Evolutionary conservation across 2,888 invertebrate species (phyloP).

Genomic region (Ecdyonurus torrentis): DNA sequence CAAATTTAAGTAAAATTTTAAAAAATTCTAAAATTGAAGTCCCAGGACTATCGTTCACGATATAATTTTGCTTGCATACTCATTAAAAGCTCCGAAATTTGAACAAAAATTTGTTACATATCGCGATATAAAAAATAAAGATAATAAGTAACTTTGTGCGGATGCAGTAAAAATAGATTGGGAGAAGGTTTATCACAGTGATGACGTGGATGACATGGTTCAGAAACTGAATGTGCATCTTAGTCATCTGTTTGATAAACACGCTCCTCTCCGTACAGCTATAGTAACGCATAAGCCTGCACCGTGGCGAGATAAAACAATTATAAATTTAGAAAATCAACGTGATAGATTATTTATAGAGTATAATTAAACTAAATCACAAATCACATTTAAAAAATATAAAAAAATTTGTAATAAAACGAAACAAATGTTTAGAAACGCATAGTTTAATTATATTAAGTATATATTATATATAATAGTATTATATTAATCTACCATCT

Average conservation of each 20-base stretch:
- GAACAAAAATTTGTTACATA: background rate
- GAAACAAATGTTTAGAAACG: background rate
- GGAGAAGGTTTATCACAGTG: background rate
- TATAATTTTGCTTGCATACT: background rate
- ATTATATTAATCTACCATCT: background rate
- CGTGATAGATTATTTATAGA: background rate
- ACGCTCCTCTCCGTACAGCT: background rate
- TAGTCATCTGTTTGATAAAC: background rate
- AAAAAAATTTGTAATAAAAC: background rate
- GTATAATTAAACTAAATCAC: background rate
- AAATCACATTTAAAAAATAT: background rate
- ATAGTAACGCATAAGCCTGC: background rate
- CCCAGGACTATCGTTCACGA: background rate
- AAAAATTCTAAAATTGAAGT: background rate
- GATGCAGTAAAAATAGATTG: background rate
- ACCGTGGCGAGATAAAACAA: background rate
- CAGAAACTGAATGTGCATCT: background rate
- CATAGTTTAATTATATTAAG: background rate
- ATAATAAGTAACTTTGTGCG: background rate
- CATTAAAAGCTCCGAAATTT: background rate
- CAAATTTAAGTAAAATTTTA: background rate
- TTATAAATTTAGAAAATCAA: background rate
- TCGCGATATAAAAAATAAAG: background rate
- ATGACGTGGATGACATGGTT: background rate
- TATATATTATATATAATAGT: too few species aligned